Base-by-base conservation (phyloP, 2,888 invertebrate genomes). In the Pristionchus fissidentatus region DNA sequence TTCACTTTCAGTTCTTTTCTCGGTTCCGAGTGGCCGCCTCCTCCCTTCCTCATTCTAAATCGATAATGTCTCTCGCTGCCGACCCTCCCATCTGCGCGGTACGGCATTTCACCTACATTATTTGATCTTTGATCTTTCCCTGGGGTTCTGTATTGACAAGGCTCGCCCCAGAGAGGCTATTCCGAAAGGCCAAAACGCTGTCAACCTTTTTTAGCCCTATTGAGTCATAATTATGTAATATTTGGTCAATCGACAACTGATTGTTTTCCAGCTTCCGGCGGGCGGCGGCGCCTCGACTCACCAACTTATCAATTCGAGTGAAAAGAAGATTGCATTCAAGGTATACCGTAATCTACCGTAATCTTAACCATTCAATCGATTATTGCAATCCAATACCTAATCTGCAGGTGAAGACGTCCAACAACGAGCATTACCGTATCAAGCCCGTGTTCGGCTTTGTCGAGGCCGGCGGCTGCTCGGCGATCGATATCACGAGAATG, bases 401-500 rank as follows among this genome's bases (percentile, higher is more conserved):
- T 49, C 83, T 85, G 43, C 46, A 85, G 84, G 60, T 86, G 35
- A 85, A 85, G 49, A 85, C 85, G 38, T 83, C 85, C 57, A 85
- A 85, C 84, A 85, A 85, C 70, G 81, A 77, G 13, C 66, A 86
- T 57, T 79, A 79, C 79, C 79, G 79, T 57, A 79, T 79, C 79
- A 79, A 79, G 57, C 79, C 79, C 15, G 79, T 79, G 13, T 57
- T 57, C 32, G 57, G 79, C 55, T 55, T 55, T 41, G 79, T 38
- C 32, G 57, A 55, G 57, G 38, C 79, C 26, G 55, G 79, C 35
- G 57, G 79, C 29, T 57, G 57, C 41, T 55, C 79, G 38, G 26
- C 55, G 35, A 46, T 79, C 22, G 57, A 79, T 29, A 41, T 79
- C 57, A 57, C 57, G 38, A 84, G 86, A 79, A 82, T 84, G 49